Evolutionary conservation across 1,140 invertebrate species (phyloP).

Genomic region (Bombus pascuorum): DNA sequence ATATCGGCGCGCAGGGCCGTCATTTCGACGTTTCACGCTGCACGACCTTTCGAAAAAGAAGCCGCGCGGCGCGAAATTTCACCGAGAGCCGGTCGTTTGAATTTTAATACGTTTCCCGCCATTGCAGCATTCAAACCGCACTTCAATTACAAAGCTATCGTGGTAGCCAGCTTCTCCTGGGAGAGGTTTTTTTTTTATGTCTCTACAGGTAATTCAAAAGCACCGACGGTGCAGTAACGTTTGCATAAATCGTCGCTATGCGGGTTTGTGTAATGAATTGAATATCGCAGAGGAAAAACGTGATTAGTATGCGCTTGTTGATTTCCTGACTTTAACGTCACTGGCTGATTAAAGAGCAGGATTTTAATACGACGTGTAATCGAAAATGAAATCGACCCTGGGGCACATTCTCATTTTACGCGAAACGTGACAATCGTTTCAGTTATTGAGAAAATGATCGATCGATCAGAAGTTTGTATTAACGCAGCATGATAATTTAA

Average conservation of each 20-base stretch:
- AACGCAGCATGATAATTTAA: too few relatives aligned
- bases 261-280: too few relatives aligned
- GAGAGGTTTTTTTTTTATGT: background rate
- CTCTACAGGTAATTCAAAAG: background rate
- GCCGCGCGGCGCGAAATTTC: background rate
- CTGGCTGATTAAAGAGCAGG: too few relatives aligned
- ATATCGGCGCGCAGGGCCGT: background rate
- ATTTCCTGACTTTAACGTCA: background rate
- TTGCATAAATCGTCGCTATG: slow-evolving; percentile 9
- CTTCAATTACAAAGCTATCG: slow-evolving; percentile 53
- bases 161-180: background rate
- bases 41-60: background rate
- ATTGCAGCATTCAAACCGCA: slow-evolving; percentile 53
- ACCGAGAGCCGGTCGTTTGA: slow-evolving; percentile 57
- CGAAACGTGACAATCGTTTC: too few relatives aligned
- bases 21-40: slow-evolving; percentile 5
- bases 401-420: too few relatives aligned
- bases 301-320: background rate
- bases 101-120: slow-evolving; percentile 69
- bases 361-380: too few relatives aligned
- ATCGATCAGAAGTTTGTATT: too few relatives aligned
- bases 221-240: slow-evolving; percentile 13
- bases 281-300: too few relatives aligned
- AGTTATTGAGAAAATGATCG: too few relatives aligned
- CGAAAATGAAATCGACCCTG: too few relatives aligned